Base-by-base conservation (phyloP, 2,888 invertebrate genomes). In the Ramazzottius varieornatus region DNA sequence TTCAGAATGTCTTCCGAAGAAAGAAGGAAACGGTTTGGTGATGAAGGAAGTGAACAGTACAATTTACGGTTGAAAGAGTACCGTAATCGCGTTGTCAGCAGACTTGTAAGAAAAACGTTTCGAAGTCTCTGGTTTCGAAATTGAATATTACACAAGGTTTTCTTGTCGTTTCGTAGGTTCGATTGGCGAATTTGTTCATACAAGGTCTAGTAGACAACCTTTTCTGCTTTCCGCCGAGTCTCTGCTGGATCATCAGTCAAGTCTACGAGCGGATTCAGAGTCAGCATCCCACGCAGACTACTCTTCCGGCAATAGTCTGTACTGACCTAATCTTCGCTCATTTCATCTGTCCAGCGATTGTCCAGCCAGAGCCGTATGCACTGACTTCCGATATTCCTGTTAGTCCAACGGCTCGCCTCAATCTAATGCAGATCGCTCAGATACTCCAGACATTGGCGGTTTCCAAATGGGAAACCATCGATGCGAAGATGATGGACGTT, bases 291-390 rank as follows among this genome's bases (percentile, higher is more conserved):
- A 8, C 54, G 20, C 54, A 54, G 54, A 16, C 54, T 4, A 46
- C 68, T 1, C 65, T 71, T 64, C 54, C 54, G 54, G 13, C 54
- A 16, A 13, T 54, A 8, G 84, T 94, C 70, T 88, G 90, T 73
- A 88, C 88, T 0, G 94, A 98, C 73, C 80, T 98, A 67, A 86
- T 96, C 33, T 86, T 96, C 74, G 88, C 88, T 13, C 83, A 87
- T 74, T 91, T 93, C 74, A 86, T 98, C 67, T 96, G 94, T 73
- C 93, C 93, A 1, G 94, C 93, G 0, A 88, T 98, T 66, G 86
- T 92, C 64, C 90, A 90, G 78, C 96, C 96, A 0, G 94, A 94
- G 75, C 86, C 89, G 1, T 86, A 90, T 76, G 94, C 93, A 24
- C 86, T 96, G 65, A 78, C 79, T 1, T 86, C 86, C 1, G 93